Evolutionary conservation across 1,140 invertebrate species (phyloP).

Genomic region (Pseudachorutes palmiensis): DNA sequence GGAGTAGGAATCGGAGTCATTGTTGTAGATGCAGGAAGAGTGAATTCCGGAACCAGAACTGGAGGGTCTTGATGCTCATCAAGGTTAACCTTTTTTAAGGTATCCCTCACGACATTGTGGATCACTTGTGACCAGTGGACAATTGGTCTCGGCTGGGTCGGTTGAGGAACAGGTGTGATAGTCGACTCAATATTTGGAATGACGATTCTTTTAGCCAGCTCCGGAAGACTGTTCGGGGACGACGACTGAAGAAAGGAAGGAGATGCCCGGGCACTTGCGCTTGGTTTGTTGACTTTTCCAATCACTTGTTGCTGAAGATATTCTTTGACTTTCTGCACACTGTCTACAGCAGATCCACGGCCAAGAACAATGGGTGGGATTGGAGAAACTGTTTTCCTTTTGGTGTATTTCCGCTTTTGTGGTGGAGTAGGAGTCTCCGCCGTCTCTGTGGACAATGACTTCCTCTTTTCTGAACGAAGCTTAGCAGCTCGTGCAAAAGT

Average conservation of each 20-base stretch:
- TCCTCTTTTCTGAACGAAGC: neutral
- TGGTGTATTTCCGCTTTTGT: conserved; percentile 2
- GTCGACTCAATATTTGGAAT: conserved; percentile 1
- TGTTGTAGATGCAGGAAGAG: neutral
- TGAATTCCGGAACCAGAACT: neutral
- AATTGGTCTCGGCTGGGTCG: too few species aligned
- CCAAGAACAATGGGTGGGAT: too few species aligned
- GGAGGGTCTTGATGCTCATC: neutral
- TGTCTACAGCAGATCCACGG: too few species aligned
- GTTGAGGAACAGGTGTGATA: neutral
- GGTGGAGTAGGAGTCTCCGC: neutral
- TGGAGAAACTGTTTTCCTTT: neutral
- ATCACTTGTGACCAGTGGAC: too few species aligned
- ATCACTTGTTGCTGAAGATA: too few species aligned
- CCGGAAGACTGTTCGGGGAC: neutral
- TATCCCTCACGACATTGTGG: too few species aligned
- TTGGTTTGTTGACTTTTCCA: too few species aligned
- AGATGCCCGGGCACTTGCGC: too few species aligned
- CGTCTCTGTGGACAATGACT: neutral
- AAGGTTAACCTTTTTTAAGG: neutral
- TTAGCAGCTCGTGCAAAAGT: conserved; percentile 25
- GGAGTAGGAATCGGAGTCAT: conserved; percentile 5
- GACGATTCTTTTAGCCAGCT: neutral
- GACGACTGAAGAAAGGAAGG: too few species aligned
- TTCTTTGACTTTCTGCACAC: too few species aligned